Percentiles rank a stretch among this genome's conserved stretches.
phyloP scores from a whole-genome alignment of 1,140 invertebrate genomes.

The Plutomurus gul region DNA sequence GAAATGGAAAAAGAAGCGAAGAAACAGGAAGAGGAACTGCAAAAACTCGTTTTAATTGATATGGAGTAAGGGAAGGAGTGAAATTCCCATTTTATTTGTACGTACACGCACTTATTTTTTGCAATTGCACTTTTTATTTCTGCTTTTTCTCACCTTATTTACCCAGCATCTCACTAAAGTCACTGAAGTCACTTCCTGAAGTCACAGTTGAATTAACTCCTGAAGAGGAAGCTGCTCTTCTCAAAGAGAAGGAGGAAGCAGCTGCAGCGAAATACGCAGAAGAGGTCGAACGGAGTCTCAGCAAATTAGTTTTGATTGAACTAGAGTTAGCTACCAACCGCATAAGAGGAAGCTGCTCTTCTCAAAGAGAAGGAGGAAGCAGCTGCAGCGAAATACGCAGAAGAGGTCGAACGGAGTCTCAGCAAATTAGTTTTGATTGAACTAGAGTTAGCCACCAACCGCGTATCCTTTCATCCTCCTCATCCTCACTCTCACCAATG shows the following conservation, averaged over 20 bases:
- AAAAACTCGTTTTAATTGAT: conserved; percentile 71
- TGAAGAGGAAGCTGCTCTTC: not conserved
- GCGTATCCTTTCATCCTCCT: not conserved
- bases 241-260: not conserved
- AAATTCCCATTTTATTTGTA: not conserved
- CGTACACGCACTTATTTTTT: not conserved
- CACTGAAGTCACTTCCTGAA: not conserved
- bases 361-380: not conserved
- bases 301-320: not conserved
- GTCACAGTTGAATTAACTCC: conserved; percentile 13
- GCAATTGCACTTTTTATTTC: not conserved
- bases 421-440: not conserved
- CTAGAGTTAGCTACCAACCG: too few species aligned
- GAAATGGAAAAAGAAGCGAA: conserved; percentile 79
- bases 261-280: not conserved
- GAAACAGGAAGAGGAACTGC: conserved; percentile 71
- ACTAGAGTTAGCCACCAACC: not conserved
- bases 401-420: not conserved
- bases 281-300: not conserved
- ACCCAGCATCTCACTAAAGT: not conserved
- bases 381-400: not conserved
- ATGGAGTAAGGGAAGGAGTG: conserved; percentile 66
- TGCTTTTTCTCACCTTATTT: not conserved
- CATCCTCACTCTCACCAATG: not conserved
- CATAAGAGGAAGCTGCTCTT: not conserved